phyloP scores from a whole-genome alignment of 2,113 vertebrate species.

The Arvicanthis niloticus region DNA sequence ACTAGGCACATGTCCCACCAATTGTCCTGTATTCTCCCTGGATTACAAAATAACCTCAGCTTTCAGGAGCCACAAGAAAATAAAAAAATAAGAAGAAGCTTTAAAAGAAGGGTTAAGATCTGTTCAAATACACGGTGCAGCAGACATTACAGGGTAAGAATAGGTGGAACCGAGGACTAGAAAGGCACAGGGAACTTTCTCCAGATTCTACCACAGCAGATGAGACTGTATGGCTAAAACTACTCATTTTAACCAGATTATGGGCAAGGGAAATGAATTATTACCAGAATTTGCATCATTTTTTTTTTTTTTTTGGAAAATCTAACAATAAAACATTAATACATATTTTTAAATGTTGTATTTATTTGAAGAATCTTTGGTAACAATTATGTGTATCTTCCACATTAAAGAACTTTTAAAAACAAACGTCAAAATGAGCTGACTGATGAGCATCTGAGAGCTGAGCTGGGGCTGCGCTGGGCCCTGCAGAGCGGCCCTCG shows the following conservation, averaged over 20 bases:
- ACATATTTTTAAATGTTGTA: slow-evolving; percentile 65
- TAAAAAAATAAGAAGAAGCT: neutral
- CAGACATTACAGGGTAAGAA: slow-evolving; percentile 48
- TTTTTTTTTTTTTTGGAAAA: slow-evolving; percentile 68
- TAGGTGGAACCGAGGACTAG: slow-evolving; percentile 17
- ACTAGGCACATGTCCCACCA: slow-evolving; percentile 6
- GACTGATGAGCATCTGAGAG: slow-evolving; percentile 53
- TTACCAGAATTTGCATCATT: slow-evolving; percentile 67
- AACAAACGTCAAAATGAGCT: slow-evolving; percentile 66
- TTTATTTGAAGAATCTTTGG: slow-evolving; percentile 81
- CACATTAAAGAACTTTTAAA: slow-evolving; percentile 68
- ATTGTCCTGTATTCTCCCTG: slow-evolving; percentile 44
- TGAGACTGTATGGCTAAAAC: neutral
- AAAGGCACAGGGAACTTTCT: slow-evolving; percentile 36
- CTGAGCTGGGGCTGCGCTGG: slow-evolving; percentile 46
- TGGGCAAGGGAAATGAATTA: neutral
- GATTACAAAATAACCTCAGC: slow-evolving; percentile 38
- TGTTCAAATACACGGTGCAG: slow-evolving; percentile 38
- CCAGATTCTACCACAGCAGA: slow-evolving; percentile 53
- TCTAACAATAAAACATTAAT: slow-evolving; percentile 73
- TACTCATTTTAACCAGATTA: slow-evolving; percentile 58
- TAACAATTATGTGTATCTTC: slow-evolving; percentile 73
- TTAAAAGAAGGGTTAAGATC: slow-evolving; percentile 44
- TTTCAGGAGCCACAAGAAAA: neutral
- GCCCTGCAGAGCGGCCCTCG: slow-evolving; percentile 5